Evolutionary conservation across 2,113 vertebrate genomes (phyloP), one percentile per base, ranked within the genome.

Genomic region (Crotalus viridis): DNA sequence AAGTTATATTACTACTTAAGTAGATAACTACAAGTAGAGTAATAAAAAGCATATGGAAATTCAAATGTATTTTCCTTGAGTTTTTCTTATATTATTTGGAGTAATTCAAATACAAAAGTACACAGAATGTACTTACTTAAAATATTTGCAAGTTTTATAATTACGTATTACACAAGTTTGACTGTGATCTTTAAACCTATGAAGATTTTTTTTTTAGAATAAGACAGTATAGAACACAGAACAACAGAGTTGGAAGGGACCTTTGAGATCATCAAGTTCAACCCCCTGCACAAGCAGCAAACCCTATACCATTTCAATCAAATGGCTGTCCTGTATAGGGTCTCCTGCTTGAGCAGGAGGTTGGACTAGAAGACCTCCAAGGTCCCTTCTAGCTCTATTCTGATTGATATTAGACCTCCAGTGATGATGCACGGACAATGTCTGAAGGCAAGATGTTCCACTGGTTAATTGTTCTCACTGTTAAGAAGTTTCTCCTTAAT

Each of bases 101-200:
- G 33, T 56, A 43, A 22, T 56, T 91, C 24, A 85, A 85, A 6
- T 57, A 61, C 1, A 74, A n/a, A 48, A 26, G 33, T 74, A 10
- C 15, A 85, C 48, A 19, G 3, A 90, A 90, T 90, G 10, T n/a
- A 90, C 52, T 51, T 52, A 10, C n/a, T 6, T 52, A 54, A 59
- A 94, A 15, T 93, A 46, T 8, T 55, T 89, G n/a, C 91, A 57
- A 64, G 46, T 64, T 64, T 64, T 64, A 64, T 74, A 93, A 43
- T 92, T 92, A 21, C 55, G 81, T 59, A 13, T 24, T 92, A 24
- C 24, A 92, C 22, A 39, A 93, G 89, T 94, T 87, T 1, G 46
- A 81, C 86, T 10, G 48, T 54, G 13, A 10, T 54, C 89, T 90
- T 26, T 51, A 54, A 54, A 39, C 10, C 9, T 90, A 33, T 52